Evolutionary conservation across 1,140 invertebrate species (phyloP).

Genomic region (Bacillus rossius): DNA sequence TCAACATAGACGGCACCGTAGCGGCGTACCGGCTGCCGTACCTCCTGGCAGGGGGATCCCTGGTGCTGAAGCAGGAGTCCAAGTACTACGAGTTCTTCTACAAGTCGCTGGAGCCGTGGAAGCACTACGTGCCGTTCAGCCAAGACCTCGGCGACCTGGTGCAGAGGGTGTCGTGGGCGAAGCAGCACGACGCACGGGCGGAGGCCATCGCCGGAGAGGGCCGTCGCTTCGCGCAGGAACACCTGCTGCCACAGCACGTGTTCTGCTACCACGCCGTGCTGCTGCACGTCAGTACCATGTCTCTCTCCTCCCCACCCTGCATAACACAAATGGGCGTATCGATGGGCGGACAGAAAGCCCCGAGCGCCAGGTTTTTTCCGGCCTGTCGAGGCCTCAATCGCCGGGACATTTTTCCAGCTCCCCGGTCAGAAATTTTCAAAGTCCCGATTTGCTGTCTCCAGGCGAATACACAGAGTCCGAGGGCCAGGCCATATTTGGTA

Average conservation of each 20-base stretch:
- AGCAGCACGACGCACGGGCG: conserved; percentile 66
- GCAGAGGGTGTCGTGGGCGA: conserved; percentile 75
- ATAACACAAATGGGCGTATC: too few species aligned
- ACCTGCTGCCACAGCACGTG: conserved; percentile 80
- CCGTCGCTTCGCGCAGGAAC: conserved; percentile 64
- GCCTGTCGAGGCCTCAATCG: too few species aligned
- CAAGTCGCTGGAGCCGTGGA: conserved; percentile 59
- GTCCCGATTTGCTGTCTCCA: too few species aligned
- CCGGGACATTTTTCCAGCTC: too few species aligned
- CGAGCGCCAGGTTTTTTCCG: too few species aligned
- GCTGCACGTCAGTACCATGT: conserved; percentile 54
- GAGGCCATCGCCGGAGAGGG: conserved; percentile 64
- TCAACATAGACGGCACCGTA: conserved; percentile 94
- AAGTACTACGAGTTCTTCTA: conserved; percentile 96
- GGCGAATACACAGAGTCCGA: too few species aligned
- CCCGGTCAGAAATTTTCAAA: too few species aligned
- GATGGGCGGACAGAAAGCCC: too few species aligned
- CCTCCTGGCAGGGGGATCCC: conserved; percentile 75
- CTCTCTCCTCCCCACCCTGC: too few species aligned
- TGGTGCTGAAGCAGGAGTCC: conserved; percentile 91
- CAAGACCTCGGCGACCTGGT: conserved; percentile 74
- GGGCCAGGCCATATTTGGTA: too few species aligned
- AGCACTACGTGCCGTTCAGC: conserved; percentile 83
- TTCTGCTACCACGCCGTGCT: conserved; percentile 85
- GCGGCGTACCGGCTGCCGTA: conserved; percentile 94